Conservation (phyloP, 1,140 invertebrate species). For the Bombyx mandarina region DNA sequence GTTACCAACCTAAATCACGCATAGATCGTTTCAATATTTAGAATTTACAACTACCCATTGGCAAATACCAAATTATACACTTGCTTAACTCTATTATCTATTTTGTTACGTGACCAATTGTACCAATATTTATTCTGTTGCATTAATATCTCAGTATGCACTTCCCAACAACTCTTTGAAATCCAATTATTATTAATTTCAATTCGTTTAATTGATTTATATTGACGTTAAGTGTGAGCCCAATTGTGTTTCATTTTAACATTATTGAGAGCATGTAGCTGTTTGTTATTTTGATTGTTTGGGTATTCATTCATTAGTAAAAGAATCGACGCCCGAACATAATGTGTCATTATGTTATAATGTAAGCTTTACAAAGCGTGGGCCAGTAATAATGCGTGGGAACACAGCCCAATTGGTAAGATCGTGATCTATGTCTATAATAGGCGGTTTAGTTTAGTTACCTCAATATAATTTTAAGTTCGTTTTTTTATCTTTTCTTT, state of each 20-base stretch:
- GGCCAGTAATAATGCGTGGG: slow-evolving; percentile 36
- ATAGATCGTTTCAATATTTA: no score
- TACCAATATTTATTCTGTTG: slow-evolving; percentile 23
- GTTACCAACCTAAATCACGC: no score
- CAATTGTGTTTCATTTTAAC: neutral
- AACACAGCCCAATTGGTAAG: slow-evolving; percentile 34
- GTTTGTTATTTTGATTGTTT: neutral
- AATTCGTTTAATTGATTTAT: neutral
- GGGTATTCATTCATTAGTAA: slow-evolving; percentile 5
- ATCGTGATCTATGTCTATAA: no score
- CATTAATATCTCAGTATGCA: no score
- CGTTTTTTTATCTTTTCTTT: no score
- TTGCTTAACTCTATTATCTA: neutral
- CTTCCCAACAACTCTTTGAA: slow-evolving; percentile 1
- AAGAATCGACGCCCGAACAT: slow-evolving; percentile 13
- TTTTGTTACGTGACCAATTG: slow-evolving; percentile 35
- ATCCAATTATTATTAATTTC: no score
- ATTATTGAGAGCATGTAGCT: no score
- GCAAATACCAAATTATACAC: no score
- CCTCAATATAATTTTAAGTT: no score
- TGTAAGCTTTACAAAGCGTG: slow-evolving; percentile 20
- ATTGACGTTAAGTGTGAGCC: neutral
- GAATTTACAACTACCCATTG: no score
- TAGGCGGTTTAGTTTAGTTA: no score
- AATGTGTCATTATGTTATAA: slow-evolving; percentile 22